A percentile compares a stretch with the other conserved stretches of the same genome.
Evolutionary conservation across 64 coral and sea anemone species (phyloP).

Genomic region (Porites australiensis): DNA sequence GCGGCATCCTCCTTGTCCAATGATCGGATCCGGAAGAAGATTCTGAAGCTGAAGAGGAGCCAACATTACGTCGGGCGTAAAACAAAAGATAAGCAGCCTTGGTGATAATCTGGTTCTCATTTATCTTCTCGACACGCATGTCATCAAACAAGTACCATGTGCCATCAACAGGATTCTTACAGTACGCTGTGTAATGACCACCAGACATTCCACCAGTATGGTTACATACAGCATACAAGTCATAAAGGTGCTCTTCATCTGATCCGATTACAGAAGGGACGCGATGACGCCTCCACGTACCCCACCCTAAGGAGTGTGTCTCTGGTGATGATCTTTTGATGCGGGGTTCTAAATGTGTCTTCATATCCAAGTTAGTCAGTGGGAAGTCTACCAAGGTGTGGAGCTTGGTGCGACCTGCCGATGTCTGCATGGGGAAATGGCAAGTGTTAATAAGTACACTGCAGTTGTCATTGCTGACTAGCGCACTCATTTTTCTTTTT

Average conservation of each 20-base stretch:
- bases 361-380: conserved; percentile 75
- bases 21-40: conserved; percentile 77
- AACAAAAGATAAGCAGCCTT: conserved; percentile 93
- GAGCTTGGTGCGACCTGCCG: conserved; percentile 83
- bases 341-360: conserved; percentile 81
- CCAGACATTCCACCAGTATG: conserved; percentile 92
- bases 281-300: conserved; percentile 64
- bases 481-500: too few relatives aligned
- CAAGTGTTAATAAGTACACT: background rate
- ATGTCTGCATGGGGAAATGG: conserved; percentile 29
- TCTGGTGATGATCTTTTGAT: conserved; percentile 39
- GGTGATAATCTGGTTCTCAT: conserved; percentile 46
- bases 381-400: conserved; percentile 91
- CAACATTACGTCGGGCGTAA: conserved; percentile 76
- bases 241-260: conserved; percentile 81
- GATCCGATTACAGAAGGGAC: conserved; percentile 22
- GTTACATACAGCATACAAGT: conserved; percentile 94
- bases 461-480: background rate
- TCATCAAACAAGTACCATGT: conserved; percentile 90
- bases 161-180: conserved; percentile 86
- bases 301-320: conserved; percentile 58
- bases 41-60: conserved; percentile 72
- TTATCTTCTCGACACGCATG: conserved; percentile 75
- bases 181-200: conserved; percentile 92
- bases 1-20: conserved; percentile 84